Conservation (phyloP, 1,140 invertebrate genomes). For the Formica exsecta region DNA sequence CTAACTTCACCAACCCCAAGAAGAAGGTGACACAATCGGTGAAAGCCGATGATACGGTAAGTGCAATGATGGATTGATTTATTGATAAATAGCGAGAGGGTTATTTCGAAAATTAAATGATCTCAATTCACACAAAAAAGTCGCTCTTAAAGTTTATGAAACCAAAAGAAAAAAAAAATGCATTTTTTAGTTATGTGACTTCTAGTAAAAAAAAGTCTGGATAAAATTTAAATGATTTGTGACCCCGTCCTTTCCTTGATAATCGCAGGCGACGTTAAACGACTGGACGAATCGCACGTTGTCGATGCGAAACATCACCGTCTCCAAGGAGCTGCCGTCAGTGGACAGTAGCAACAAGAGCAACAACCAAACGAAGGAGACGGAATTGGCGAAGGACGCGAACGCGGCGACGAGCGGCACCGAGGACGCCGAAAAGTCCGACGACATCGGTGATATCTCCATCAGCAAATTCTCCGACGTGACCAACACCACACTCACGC, state of each 20-base stretch:
- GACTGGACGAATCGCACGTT: constrained; percentile 75
- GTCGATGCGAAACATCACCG: constrained; percentile 69
- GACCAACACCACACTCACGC: constrained; percentile 83
- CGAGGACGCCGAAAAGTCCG: constrained; percentile 33
- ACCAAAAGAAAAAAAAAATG: too few relatives aligned
- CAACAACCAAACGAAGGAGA: constrained; percentile 26
- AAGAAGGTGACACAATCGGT: constrained; percentile 62
- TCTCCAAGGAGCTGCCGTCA: constrained; percentile 2
- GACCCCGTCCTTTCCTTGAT: background rate
- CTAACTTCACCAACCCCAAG: background rate
- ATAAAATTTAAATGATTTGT: too few relatives aligned
- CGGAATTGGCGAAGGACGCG: background rate
- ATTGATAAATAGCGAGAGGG: background rate
- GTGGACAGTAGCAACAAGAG: background rate
- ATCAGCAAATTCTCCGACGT: constrained; percentile 83
- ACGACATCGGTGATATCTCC: constrained; percentile 80
- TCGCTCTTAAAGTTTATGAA: too few relatives aligned
- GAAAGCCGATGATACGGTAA: constrained; percentile 50
- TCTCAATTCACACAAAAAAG: too few relatives aligned
- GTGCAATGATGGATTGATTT: background rate
- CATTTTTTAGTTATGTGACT: too few relatives aligned
- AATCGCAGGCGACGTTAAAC: background rate
- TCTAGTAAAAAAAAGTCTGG: too few relatives aligned
- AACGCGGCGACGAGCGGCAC: background rate
- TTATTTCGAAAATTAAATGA: background rate